phyloP scores from a whole-genome alignment of 1,140 invertebrate species.

The Laupala kohalensis region DNA sequence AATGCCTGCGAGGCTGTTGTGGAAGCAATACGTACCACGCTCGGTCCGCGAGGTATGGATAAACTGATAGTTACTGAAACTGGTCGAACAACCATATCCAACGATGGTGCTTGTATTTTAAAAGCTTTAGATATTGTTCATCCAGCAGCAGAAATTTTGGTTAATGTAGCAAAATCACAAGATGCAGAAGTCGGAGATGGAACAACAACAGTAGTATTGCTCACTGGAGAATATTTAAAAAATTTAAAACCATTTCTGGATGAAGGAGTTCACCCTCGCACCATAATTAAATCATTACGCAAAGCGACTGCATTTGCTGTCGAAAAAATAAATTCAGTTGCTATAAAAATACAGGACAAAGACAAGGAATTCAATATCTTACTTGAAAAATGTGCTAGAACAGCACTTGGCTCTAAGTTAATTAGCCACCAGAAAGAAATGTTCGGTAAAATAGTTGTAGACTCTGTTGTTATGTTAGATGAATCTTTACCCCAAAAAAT shows the following conservation, averaged over 20 bases:
- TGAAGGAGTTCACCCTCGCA: slow-evolving; percentile 90
- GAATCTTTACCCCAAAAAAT: slow-evolving; percentile 92
- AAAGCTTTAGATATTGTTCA: slow-evolving; percentile 95
- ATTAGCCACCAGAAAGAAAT: slow-evolving; percentile 91
- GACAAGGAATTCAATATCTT: slow-evolving; percentile 52
- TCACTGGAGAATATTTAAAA: slow-evolving; percentile 93
- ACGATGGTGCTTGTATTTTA: slow-evolving; percentile 98
- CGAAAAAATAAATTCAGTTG: slow-evolving; percentile 72
- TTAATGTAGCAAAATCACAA: slow-evolving; percentile 98
- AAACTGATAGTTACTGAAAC: slow-evolving; percentile 89
- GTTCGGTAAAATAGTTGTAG: slow-evolving; percentile 94
- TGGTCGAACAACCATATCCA: slow-evolving; percentile 92
- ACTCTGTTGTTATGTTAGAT: slow-evolving; percentile 88
- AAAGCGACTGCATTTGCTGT: slow-evolving; percentile 68
- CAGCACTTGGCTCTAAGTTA: slow-evolving; percentile 91
- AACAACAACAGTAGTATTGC: slow-evolving; percentile 88
- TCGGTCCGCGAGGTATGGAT: slow-evolving; percentile 98
- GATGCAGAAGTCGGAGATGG: slow-evolving; percentile 99
- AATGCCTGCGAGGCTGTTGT: slow-evolving; percentile 96
- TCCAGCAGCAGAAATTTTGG: slow-evolving; percentile 92
- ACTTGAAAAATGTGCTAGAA: slow-evolving; percentile 88
- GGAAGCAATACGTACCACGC: slow-evolving; percentile 89
- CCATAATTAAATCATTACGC: slow-evolving; percentile 79
- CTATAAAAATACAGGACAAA: slow-evolving; percentile 61
- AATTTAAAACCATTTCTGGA: slow-evolving; percentile 91